A percentile compares a stretch with the other conserved stretches of the same genome.
Evolutionary conservation across 2,888 invertebrate genomes (phyloP).

Genomic region (Boloria euphrosyne): DNA sequence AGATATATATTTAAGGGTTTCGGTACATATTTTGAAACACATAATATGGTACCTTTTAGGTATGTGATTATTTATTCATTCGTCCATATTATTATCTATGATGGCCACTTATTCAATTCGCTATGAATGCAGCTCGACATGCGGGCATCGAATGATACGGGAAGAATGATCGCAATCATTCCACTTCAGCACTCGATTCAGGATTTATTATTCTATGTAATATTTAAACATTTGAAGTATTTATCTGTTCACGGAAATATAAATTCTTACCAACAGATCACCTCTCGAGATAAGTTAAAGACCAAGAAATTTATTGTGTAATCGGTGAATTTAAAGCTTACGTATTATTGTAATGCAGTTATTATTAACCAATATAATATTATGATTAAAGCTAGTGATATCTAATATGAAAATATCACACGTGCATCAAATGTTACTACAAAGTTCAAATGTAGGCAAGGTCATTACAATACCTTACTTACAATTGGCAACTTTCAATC

Average conservation of each 20-base stretch:
- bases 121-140: constrained; percentile 44
- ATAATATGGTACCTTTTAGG: not conserved
- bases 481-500: constrained; percentile 24
- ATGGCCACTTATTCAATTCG: constrained; percentile 47
- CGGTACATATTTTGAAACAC: not conserved
- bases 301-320: constrained; percentile 35
- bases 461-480: constrained; percentile 16
- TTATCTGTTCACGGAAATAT: constrained; percentile 31
- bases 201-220: constrained; percentile 39
- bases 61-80: constrained; percentile 16
- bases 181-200: constrained; percentile 37
- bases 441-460: constrained; percentile 11
- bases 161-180: constrained; percentile 43
- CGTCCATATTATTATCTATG: constrained; percentile 32
- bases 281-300: constrained; percentile 35
- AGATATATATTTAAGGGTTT: not conserved
- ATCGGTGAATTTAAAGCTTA: constrained; percentile 27
- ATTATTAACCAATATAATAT: not conserved
- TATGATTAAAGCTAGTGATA: no score
- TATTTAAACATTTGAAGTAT: constrained; percentile 32
- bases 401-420: no score
- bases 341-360: constrained; percentile 7
- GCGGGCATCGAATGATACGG: constrained; percentile 45
- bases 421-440: not conserved
- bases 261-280: constrained; percentile 32